Evolutionary conservation across 2,888 invertebrate genomes (phyloP).

Genomic region (Falcaria lacertinaria): DNA sequence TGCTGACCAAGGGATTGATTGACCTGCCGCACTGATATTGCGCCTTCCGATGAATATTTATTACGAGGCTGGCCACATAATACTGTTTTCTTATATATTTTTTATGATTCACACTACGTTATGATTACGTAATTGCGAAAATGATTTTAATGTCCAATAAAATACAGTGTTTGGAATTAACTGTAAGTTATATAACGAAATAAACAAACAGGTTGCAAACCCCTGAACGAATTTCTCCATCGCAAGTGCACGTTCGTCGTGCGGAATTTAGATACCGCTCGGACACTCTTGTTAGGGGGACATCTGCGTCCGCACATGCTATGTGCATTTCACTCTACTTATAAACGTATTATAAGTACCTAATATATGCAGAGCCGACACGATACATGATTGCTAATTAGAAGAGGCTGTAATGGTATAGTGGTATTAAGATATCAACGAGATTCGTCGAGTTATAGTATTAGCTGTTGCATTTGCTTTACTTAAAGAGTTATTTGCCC

Average conservation of each 20-base stretch:
- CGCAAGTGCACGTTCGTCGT: slow-evolving; percentile 41
- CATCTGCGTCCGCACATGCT: slow-evolving; percentile 46
- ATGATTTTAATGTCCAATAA: background rate
- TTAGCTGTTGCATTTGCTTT: background rate
- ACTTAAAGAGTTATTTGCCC: background rate
- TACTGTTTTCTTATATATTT: too few relatives aligned
- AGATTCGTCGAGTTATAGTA: background rate
- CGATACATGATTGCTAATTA: slow-evolving; percentile 13
- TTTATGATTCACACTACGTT: too few relatives aligned
- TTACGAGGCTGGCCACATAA: too few relatives aligned
- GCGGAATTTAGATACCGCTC: slow-evolving; percentile 61
- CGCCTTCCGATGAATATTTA: too few relatives aligned
- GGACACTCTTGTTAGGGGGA: slow-evolving; percentile 63
- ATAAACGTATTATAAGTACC: slow-evolving; percentile 11
- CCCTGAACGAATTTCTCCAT: slow-evolving; percentile 51
- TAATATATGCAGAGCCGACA: background rate
- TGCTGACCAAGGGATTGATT: too few relatives aligned
- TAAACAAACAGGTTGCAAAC: slow-evolving; percentile 31
- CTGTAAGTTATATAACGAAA: background rate
- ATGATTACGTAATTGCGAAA: too few relatives aligned
- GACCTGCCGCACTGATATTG: too few relatives aligned
- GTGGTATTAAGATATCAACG: background rate
- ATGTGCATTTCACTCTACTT: slow-evolving; percentile 47
- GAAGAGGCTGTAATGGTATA: slow-evolving; percentile 9
- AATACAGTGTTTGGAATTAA: background rate